Base-by-base conservation (phyloP, 2,797 vertebrate genomes). In the Pogonophryne albipinna region DNA sequence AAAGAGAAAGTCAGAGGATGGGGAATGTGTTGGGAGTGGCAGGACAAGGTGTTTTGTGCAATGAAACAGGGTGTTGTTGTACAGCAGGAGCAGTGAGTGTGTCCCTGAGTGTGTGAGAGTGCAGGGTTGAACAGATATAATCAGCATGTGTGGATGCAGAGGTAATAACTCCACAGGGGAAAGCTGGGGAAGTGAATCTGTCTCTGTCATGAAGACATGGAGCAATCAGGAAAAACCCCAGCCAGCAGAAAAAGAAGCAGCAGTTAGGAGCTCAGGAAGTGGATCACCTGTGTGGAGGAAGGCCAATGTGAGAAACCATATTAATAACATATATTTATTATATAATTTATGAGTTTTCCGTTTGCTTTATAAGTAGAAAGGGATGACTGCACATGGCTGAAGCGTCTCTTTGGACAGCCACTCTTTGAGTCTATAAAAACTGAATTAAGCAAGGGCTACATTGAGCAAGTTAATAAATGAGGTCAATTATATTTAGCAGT, bases 111-210 rank as follows among this genome's bases (percentile, higher is more conserved):
- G 68, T 73, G 49, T 62, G 68, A 46, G 72, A 63, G 71, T 12
- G 23, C 57, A 12, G 13, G 45, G 55, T 23, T 62, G 65, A 84
- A 72, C 80, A 86, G 84, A 82, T 89, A 66, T 83, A 85, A 83
- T 84, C 80, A 81, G 62, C 1, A 46, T 23, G 59, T 79, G 82
- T 81, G 78, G 78, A 80, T 83, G 74, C 79, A 83, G 86, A 86
- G 66, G 84, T 87, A 90, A 85, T 87, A 91, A 89, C 79, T 82
- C 71, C 76, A 77, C 46, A 19, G 27, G 58, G 60, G 62, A 75
- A 80, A 79, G 79, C 52, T 47, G 27, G 41, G 78, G 63, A 58
- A 85, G 87, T 85, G 74, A 83, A 87, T 87, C 79, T 77, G 76
- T 88, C 89, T 87, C 74, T 85, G 84, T 84, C 84, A 73, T 59